Evolutionary conservation across 2,113 vertebrate species (phyloP).

Genomic region (Steatornis caripensis): DNA sequence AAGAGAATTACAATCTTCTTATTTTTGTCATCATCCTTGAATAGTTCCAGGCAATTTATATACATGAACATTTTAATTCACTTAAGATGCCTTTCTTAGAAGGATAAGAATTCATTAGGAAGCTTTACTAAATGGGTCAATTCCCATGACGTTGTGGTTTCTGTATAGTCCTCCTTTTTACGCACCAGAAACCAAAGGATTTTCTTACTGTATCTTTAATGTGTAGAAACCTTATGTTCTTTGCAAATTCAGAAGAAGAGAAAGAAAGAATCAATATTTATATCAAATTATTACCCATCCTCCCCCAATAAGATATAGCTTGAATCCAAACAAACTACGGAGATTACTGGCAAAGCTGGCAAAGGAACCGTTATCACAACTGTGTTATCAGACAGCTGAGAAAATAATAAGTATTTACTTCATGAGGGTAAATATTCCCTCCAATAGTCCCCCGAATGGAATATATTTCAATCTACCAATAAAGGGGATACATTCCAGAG

Average conservation of each 20-base stretch:
- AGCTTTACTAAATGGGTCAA: slow-evolving; percentile 11
- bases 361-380: background rate
- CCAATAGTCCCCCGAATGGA: background rate
- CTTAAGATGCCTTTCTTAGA: background rate
- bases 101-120: background rate
- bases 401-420: background rate
- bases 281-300: background rate
- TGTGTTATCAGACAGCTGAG: background rate
- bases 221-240: background rate
- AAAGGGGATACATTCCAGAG: background rate
- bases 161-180: background rate
- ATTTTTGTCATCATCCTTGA: background rate
- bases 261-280: background rate
- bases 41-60: background rate
- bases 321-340: background rate
- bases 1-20: background rate
- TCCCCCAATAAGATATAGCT: background rate
- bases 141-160: background rate
- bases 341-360: background rate
- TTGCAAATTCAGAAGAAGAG: background rate
- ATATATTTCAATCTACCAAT: background rate
- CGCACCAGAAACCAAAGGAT: background rate
- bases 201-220: background rate
- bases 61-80: slow-evolving; percentile 10
- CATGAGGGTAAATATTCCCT: background rate